These are phyloP conservation scores for Nebria salina DNA, from an alignment of 2,888 invertebrate genomes.

Conservation along the genomic window DNA sequence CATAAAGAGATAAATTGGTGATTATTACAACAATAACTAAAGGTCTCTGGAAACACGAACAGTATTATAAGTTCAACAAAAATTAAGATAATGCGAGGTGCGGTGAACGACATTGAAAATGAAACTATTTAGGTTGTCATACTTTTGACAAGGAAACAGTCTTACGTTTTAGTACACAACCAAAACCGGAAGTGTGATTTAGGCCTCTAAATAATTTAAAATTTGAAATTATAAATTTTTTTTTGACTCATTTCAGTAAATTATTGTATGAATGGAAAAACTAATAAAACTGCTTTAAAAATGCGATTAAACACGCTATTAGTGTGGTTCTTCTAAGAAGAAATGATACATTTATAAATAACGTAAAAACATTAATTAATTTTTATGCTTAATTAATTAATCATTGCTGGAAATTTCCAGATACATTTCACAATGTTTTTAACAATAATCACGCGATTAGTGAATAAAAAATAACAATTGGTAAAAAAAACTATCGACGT, in stretches of 20 bases:
- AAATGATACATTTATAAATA: no score
- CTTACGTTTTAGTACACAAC: background rate
- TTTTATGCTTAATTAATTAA: background rate
- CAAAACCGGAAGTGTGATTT: background rate
- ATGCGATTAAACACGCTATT: no score
- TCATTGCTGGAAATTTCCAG: background rate
- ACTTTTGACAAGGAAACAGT: constrained; percentile 16
- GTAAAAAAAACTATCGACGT: constrained; percentile 11
- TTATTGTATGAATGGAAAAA: no score
- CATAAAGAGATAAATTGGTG: constrained; percentile 4
- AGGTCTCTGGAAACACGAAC: background rate
- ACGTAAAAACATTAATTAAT: background rate
- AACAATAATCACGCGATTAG: constrained; percentile 1
- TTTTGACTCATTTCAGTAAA: no score
- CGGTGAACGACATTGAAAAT: background rate
- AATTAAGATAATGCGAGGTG: background rate
- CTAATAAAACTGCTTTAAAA: no score
- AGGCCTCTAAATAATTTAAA: no score
- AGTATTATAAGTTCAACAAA: constrained; percentile 1
- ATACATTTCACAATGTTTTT: background rate
- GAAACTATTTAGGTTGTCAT: background rate
- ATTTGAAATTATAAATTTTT: no score
- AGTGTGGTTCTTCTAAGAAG: no score
- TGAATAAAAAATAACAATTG: constrained; percentile 1
- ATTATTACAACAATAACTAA: constrained; percentile 1